Evolutionary conservation across 2,888 invertebrate species (phyloP), one percentile per base, ranked within the genome.

Genomic region (Nomada lathburiana): DNA sequence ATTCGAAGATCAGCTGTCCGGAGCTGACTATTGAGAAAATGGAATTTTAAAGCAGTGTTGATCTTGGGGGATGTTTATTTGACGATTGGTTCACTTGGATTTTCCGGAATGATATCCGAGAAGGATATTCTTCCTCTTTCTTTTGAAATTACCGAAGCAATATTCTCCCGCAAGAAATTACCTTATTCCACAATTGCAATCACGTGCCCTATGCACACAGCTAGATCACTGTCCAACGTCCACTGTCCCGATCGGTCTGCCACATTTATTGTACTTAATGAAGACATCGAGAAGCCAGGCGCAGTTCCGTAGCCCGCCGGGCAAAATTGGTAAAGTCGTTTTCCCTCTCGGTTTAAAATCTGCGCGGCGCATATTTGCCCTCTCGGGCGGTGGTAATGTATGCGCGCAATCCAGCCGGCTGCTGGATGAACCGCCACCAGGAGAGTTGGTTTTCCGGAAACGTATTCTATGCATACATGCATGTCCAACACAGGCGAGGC

Each of bases 401-500:
- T 88, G 87, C 88, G 70, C 88, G 88, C 88, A 86, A 87, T 88
- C 88, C 84, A 76, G 65, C 77, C 78, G 75, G 63, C 82, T 75
- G 81, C 59, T 71, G 70, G 70, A 71, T 71, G 70, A 71, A 71
- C 70, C 60, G 60, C 50, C 36, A 36, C 55, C 72, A 2, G 44
- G 80, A 68, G 82, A 82, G 83, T 82, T 83, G 88, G 83, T 88
- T 88, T 86, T 86, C 87, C 88, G 88, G 87, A 89, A 91, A 88
- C 91, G 92, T 92, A 92, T 92, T 92, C 91, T 89, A 92, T 92
- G 92, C 91, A 92, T 92, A 92, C 90, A 92, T 91, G 89, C 92
- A 92, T 92, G 90, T 90, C 91, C 90, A 92, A 89, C 92, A 89
- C 88, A 89, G 88, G 89, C 86, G 82, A 87, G 84, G 82, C 89